phyloP scores from a whole-genome alignment of 1,140 invertebrate species.

The Philotrypesis tridentata region DNA sequence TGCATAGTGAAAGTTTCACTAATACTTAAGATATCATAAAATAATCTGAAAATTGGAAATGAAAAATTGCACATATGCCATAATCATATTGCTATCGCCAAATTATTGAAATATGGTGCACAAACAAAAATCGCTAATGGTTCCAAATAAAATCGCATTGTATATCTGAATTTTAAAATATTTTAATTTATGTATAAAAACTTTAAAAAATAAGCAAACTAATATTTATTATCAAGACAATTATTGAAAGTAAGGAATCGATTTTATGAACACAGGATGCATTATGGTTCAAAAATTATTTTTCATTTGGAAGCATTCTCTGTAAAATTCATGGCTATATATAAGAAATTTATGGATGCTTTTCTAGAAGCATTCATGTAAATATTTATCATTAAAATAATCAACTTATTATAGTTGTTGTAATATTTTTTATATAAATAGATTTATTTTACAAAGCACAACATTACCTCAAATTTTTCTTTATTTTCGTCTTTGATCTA shows the following conservation, averaged over 20 bases:
- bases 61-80: no score
- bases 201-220: no score
- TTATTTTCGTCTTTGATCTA: slow-evolving; percentile 1
- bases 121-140: no score
- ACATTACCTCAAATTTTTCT: slow-evolving; percentile 31
- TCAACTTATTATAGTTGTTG: slow-evolving; percentile 30
- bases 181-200: no score
- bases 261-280: slow-evolving; percentile 95
- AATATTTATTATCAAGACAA: no score
- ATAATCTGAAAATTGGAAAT: no score
- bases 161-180: no score
- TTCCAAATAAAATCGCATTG: no score
- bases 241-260: slow-evolving; percentile 89
- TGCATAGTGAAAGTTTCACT: no score
- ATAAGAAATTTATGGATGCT: slow-evolving; percentile 88
- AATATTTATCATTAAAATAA: slow-evolving; percentile 26
- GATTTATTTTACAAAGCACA: slow-evolving; percentile 50
- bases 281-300: slow-evolving; percentile 93
- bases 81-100: no score
- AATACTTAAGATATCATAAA: no score
- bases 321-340: slow-evolving; percentile 96
- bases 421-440: slow-evolving; percentile 47
- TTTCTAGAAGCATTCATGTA: slow-evolving; percentile 71
- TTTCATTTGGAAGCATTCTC: slow-evolving; percentile 98
- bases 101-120: no score